Percentiles rank a stretch among this genome's conserved stretches.
These are phyloP conservation scores for Caenorhabditis remanei DNA, from an alignment of 1,140 invertebrate genomes.

Conservation along the genomic window DNA sequence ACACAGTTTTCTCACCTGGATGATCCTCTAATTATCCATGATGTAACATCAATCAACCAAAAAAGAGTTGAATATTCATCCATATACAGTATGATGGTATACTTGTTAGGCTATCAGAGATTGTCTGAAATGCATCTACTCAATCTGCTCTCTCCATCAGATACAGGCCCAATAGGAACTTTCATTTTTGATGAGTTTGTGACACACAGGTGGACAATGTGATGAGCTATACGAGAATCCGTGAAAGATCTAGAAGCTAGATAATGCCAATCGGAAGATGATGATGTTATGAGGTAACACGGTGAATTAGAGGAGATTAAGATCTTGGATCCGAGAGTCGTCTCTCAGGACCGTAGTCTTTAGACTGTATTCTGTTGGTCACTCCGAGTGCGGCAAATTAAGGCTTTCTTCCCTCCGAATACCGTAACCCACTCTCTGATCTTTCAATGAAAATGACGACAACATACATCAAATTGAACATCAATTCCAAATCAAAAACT, in stretches of 20 bases:
- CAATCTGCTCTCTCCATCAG: no score
- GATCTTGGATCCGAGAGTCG: background rate
- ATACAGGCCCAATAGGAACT: no score
- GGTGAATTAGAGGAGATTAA: background rate
- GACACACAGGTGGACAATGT: background rate
- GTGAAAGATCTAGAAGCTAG: background rate
- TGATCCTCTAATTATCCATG: background rate
- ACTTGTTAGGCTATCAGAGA: no score
- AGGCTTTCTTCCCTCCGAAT: no score
- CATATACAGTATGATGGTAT: no score
- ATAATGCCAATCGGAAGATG: constrained; percentile 1
- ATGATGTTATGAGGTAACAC: background rate
- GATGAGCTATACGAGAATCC: background rate
- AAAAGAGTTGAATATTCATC: no score
- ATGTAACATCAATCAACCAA: background rate
- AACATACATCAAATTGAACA: background rate
- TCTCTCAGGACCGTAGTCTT: background rate
- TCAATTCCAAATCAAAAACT: background rate
- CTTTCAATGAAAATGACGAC: background rate
- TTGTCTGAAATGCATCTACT: no score
- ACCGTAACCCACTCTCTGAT: no score
- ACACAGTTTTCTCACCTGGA: background rate
- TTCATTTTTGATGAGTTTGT: background rate
- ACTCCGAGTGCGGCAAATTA: no score
- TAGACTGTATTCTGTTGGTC: no score